These are phyloP conservation scores for Isichthys henryi DNA, from an alignment of 2,113 vertebrate genomes.

Conservation along the genomic window DNA sequence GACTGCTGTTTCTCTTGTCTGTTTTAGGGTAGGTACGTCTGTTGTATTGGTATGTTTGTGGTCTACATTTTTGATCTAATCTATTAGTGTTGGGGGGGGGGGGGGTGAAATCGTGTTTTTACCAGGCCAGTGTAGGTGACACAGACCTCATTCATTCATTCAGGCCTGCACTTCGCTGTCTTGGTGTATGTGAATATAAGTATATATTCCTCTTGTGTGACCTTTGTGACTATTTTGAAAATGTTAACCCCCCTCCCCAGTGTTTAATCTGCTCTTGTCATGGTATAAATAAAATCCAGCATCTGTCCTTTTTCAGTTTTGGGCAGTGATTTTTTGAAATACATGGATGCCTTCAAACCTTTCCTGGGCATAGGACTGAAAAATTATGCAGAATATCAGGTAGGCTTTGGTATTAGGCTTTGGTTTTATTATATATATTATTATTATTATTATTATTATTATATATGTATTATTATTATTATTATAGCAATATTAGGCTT, in stretches of 20 bases:
- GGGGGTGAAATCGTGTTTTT: neutral
- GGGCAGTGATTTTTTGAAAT: slow-evolving; percentile 91
- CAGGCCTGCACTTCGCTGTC: neutral
- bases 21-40: neutral
- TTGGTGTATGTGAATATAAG: neutral
- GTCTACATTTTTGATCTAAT: neutral
- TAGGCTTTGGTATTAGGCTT: slow-evolving; percentile 38
- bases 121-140: neutral
- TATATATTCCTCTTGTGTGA: neutral
- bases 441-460: no score
- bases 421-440: no score
- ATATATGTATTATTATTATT: no score
- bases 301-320: slow-evolving; percentile 61
- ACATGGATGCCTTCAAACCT: slow-evolving; percentile 98
- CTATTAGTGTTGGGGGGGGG: neutral
- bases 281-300: neutral
- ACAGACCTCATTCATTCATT: neutral
- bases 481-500: no score
- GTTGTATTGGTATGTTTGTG: neutral
- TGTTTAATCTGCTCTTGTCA: neutral
- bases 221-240: neutral
- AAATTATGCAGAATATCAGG: slow-evolving; percentile 97
- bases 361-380: slow-evolving; percentile 93
- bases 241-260: neutral
- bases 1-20: neutral